Base-by-base conservation (phyloP, 2,888 invertebrate species). In the Conchocele bisecta region DNA sequence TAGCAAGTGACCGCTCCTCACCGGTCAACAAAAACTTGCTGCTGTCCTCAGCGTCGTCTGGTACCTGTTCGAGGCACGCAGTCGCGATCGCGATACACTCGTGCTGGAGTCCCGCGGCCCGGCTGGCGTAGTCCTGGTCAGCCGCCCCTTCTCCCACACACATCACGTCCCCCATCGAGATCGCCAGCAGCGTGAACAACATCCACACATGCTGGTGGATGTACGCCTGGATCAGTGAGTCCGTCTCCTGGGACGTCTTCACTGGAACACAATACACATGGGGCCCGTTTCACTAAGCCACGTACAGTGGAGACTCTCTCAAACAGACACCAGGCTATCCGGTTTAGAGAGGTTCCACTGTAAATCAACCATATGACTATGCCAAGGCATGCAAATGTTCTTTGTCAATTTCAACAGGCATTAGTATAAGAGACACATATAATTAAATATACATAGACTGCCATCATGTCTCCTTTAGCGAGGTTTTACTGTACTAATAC, bases 171-270 rank as follows among this genome's bases (percentile, higher is more conserved):
- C 89, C 86, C 67, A 89, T 83, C 6, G 86, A 79, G 53, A 90
- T 81, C 17, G 89, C 82, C 56, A 90, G 85, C 1, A 89, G 82
- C 3, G 86, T 83, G 69, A 88, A 90, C 68, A 87, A 68, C 64
- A 90, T 83, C 90, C 90, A 90, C 1, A 88, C 87, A 73, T 90
- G 90, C 67, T 90, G 89, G 79, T 90, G 90, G 35, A 89, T 86
- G 79, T 90, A 90, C 0, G 87, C 86, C 75, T 88, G 86, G 33
- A 90, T 83, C 33, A 86, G 75, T 1, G 88, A 85, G 77, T 88
- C 87, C 4, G 84, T 82, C 17, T 85, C 83, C 74, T 88, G 86
- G 11, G 81, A 84, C 6, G 85, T 85, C 58, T 83, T 85, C 70
- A 87, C 89, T 89, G 82, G 1, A 72, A 69, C n/a, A n/a, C n/a